Base-by-base conservation (phyloP, 2,113 vertebrate genomes). In the Oriolus oriolus region DNA sequence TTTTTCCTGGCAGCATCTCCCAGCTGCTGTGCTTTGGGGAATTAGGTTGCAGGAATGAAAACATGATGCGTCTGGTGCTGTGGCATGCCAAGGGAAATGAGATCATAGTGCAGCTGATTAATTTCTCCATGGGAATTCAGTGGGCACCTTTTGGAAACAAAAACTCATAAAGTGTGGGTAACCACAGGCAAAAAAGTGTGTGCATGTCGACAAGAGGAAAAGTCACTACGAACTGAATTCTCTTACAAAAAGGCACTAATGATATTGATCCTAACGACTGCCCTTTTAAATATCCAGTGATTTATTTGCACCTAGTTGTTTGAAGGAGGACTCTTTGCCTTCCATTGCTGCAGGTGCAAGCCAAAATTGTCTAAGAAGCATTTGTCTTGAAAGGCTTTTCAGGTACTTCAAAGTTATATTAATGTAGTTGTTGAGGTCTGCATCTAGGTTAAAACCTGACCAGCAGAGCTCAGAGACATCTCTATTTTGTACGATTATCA, bases 1-100 rank as follows among this genome's bases (percentile, higher is more conserved):
- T 86, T 94, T 95, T 94, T 93, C 90, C 90, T 97, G 96, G 94
- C 87, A 93, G 30, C 39, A 83, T 74, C 59, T 90, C 78, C 83
- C 78, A 87, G 59, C 35, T 85, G 50, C 87, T 93, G 39, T 80
- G 74, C 82, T 94, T 89, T 35, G 50, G 94, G 47, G 92, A 90
- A 90, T 88, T 85, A 88, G 27, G 78, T 69, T 94, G 78, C 75
- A 77, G 87, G 59, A 95, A 83, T 77, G 84, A 97, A 97, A 94
- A 95, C 64, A 93, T 4, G 14, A 82, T 85, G 75, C 2, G 66
- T 90, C 78, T 95, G 87, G 84, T 94, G 45, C 50, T 88, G 42
- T 52, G 63, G 56, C 66, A 88, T 84, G 91, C 95, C 94, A 96
- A 90, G 82, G 75, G 82, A 96, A 97, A 95, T 96, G 95, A 97